Base-by-base conservation (phyloP, 2,113 vertebrate genomes). In the Ochotona curzoniae region DNA sequence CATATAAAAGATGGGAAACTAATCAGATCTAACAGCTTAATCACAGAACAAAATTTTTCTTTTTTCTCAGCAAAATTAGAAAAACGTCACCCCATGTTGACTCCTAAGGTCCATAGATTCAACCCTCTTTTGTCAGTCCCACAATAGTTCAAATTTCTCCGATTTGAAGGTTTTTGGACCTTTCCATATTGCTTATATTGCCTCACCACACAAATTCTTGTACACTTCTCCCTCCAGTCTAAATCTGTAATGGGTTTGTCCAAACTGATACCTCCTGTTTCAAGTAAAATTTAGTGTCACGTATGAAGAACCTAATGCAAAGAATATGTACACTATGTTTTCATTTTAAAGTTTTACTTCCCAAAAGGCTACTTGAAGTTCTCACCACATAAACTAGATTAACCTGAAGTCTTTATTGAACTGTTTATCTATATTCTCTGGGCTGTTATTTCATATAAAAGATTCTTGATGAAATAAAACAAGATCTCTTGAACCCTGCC, bases 401-500 rank as follows among this genome's bases (percentile, higher is more conserved):
- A 69, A 90, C 61, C 85, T 83, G 30, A 81, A 60, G 64, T 91
- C 87, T 91, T 87, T 90, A 80, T 95, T 88, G 66, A 7, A 13
- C 2, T n/a, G 83, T 95, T 79, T 90, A 95, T 78, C 86, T 94
- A 32, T 94, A 82, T 90, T 66, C 30, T 9, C 64, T 1, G 84
- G 89, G 60, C 83, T 83, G 97, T 91, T 71, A 93, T 87, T 96
- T 96, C 44, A 28, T 69, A 90, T 28, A 0, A 0, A 88, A 94
- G 49, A 82, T 89, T 95, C 93, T 63, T 23, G 71, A 83, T 83
- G 92, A 96, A 97, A 91, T 49, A 83, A 93, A 96, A 32, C 28
- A 35, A 86, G 30, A 91, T 93, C 95, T 96, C 64, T 93, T 93
- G 92, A 92, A 71, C 95, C 94, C 96, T 96, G 80, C 91, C 89